These are phyloP conservation scores for Trichonephila inaurata DNA, from an alignment of 1,140 invertebrate genomes.

Conservation along the genomic window DNA sequence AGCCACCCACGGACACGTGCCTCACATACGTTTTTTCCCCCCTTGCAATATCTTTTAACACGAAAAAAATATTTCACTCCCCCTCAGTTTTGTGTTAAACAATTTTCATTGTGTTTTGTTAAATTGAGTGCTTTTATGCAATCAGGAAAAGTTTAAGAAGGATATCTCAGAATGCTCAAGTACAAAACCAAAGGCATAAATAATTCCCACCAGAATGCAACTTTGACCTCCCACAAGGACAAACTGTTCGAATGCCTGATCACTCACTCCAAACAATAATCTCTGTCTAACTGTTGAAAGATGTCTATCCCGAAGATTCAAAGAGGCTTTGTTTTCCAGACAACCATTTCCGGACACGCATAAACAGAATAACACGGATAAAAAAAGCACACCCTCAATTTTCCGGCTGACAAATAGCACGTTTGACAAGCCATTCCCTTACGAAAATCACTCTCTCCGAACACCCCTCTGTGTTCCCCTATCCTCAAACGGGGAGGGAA, in stretches of 20 bases:
- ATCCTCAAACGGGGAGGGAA: neutral
- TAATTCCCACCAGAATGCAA: neutral
- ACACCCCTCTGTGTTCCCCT: neutral
- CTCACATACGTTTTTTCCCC: too few species aligned
- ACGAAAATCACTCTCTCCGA: conserved; percentile 30
- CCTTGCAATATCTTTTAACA: too few species aligned
- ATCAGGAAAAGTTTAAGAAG: too few species aligned
- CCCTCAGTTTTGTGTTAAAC: too few species aligned
- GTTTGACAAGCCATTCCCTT: conserved; percentile 49
- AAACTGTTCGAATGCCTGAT: neutral
- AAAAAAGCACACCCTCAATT: conserved; percentile 37
- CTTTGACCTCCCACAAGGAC: neutral
- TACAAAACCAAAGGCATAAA: too few species aligned
- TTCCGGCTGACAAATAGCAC: conserved; percentile 36
- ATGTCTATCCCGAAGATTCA: neutral
- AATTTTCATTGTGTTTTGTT: too few species aligned
- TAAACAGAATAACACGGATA: conserved; percentile 44
- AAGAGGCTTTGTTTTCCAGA: conserved; percentile 14
- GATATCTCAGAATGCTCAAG: too few species aligned
- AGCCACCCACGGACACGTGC: too few species aligned
- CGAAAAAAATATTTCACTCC: too few species aligned
- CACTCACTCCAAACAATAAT: neutral
- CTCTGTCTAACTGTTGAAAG: neutral
- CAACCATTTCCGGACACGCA: neutral
- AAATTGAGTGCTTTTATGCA: too few species aligned